Evolutionary conservation across 2,113 vertebrate species (phyloP).

Genomic region (Psophia crepitans): DNA sequence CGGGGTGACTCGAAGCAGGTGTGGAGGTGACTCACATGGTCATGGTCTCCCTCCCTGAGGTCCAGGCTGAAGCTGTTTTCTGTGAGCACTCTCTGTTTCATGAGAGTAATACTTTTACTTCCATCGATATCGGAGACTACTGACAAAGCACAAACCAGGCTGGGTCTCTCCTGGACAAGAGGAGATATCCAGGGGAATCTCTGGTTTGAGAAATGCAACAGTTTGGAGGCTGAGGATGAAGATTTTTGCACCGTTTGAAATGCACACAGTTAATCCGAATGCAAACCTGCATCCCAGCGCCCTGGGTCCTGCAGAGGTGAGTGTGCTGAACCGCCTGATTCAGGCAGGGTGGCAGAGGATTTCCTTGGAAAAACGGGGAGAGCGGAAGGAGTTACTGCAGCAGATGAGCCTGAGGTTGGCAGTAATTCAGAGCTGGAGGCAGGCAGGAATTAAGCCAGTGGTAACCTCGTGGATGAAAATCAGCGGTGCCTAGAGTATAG

Average conservation of each 20-base stretch:
- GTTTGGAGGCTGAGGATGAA: neutral
- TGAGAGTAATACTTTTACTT: neutral
- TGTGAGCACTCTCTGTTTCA: neutral
- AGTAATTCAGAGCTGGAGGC: neutral
- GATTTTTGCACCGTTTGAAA: neutral
- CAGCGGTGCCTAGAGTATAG: neutral
- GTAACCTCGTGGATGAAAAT: neutral
- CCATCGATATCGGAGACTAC: neutral
- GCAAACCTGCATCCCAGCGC: neutral
- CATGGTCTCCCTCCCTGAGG: neutral
- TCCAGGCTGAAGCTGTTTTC: neutral
- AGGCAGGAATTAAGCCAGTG: rapidly evolving
- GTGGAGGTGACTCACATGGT: too few relatives aligned
- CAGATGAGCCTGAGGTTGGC: neutral
- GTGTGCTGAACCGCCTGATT: neutral
- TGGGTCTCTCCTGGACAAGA: neutral
- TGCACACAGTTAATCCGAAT: neutral
- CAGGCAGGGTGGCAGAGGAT: neutral
- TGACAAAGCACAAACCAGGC: neutral
- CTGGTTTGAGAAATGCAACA: neutral
- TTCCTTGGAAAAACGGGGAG: neutral
- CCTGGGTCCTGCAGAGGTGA: neutral
- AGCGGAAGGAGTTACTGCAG: neutral
- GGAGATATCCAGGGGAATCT: neutral
- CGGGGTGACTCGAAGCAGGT: neutral